Percentiles rank a stretch among this genome's conserved stretches.
phyloP scores from a whole-genome alignment of 2,797 vertebrate species.

The Columba guinea region DNA sequence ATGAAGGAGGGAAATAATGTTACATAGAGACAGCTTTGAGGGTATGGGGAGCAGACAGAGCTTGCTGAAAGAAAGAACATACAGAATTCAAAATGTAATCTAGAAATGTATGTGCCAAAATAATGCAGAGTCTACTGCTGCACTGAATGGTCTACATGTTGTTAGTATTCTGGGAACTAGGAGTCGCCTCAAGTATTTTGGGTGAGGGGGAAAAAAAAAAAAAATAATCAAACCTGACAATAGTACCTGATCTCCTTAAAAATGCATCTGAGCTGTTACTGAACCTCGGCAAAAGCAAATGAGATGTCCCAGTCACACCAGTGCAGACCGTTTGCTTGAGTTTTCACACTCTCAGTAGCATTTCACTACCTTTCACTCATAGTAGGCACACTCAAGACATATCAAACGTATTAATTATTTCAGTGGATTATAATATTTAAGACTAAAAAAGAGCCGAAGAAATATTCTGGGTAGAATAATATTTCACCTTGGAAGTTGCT shows the following conservation, averaged over 20 bases:
- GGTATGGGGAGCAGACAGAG: neutral
- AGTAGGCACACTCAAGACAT: neutral
- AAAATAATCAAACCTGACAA: neutral
- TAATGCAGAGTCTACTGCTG: neutral
- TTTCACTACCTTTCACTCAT: neutral
- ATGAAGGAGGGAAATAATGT: neutral
- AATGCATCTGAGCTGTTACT: neutral
- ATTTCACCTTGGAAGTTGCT: neutral
- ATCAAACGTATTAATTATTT: neutral
- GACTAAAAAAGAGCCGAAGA: neutral
- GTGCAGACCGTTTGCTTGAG: accelerated
- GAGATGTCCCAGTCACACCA: neutral
- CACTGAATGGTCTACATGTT: neutral
- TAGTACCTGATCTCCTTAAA: neutral
- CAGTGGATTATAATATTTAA: neutral
- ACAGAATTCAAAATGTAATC: neutral
- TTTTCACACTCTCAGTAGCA: neutral
- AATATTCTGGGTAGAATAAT: neutral
- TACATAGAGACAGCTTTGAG: neutral
- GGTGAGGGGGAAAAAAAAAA: too few species aligned
- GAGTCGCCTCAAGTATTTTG: neutral
- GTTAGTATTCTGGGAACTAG: neutral
- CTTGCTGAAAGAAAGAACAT: neutral
- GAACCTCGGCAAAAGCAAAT: neutral
- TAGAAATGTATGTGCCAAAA: neutral